Evolutionary conservation across 2,888 invertebrate species (phyloP).

Genomic region (Amphipoea lucens): DNA sequence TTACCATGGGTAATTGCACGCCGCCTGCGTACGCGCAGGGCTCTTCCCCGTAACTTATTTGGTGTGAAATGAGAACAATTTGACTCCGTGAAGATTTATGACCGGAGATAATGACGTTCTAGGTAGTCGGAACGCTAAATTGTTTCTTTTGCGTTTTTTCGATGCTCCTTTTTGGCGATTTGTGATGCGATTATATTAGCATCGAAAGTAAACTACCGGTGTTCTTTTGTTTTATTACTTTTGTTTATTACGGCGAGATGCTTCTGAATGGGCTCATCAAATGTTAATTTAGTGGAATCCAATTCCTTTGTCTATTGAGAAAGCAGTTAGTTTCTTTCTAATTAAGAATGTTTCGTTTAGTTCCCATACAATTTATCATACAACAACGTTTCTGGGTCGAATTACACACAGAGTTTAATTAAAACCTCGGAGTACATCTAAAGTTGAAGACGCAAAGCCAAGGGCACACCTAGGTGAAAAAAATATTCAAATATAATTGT

Average conservation of each 20-base stretch:
- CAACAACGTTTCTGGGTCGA: constrained; percentile 53
- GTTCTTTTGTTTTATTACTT: constrained; percentile 4
- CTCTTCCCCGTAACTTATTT: constrained; percentile 84
- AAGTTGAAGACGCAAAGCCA: constrained; percentile 32
- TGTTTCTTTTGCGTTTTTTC: constrained; percentile 59
- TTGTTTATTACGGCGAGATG: background rate
- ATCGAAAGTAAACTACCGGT: constrained; percentile 40
- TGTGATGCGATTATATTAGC: constrained; percentile 10
- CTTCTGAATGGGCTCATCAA: constrained; percentile 31
- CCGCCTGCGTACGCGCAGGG: constrained; percentile 67
- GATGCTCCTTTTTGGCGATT: constrained; percentile 28
- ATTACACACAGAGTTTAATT: constrained; percentile 56
- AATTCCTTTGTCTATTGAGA: constrained; percentile 57
- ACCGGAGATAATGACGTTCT: constrained; percentile 78
- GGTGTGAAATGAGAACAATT: constrained; percentile 88
- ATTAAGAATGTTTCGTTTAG: constrained; percentile 50
- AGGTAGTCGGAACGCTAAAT: constrained; percentile 65
- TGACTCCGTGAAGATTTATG: constrained; percentile 84
- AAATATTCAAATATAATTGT: constrained; percentile 49
- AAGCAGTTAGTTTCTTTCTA: constrained; percentile 45
- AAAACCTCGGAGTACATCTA: constrained; percentile 50
- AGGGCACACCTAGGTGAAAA: constrained; percentile 51
- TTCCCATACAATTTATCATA: constrained; percentile 63
- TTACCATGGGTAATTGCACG: constrained; percentile 81
- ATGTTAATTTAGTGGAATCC: constrained; percentile 47